These are phyloP conservation scores for Seira sanloemensis DNA, from an alignment of 2,888 invertebrate species.

Conservation along the genomic window DNA sequence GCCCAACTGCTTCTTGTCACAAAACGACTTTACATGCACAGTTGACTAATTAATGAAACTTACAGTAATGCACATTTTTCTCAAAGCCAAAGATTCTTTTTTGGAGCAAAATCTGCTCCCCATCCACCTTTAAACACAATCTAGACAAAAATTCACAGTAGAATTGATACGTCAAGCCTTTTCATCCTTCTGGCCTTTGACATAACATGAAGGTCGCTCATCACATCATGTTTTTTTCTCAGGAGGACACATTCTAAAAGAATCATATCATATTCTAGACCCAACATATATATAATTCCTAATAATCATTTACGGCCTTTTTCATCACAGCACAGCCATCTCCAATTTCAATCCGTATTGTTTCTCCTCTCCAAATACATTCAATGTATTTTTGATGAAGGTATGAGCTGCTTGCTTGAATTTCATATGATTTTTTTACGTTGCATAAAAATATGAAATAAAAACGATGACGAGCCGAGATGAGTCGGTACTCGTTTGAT, in stretches of 20 bases:
- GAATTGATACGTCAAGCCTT: background rate
- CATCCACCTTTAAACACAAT: too few relatives aligned
- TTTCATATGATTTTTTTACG: background rate
- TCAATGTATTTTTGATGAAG: background rate
- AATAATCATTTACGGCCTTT: background rate
- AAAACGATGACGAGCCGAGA: background rate
- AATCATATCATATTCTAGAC: background rate
- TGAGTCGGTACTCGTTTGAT: conserved; percentile 41
- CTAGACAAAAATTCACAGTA: background rate
- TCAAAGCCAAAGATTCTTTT: too few relatives aligned
- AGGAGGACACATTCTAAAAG: background rate
- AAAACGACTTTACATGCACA: too few relatives aligned
- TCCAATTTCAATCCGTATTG: background rate
- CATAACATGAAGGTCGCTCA: conserved; percentile 30
- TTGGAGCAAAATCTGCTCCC: too few relatives aligned
- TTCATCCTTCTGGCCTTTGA: conserved; percentile 4
- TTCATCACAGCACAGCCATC: background rate
- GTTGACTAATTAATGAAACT: too few relatives aligned
- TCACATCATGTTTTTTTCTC: background rate
- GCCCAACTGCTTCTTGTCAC: too few relatives aligned
- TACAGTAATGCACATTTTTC: too few relatives aligned
- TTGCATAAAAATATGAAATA: background rate
- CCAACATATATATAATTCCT: background rate
- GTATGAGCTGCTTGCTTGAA: background rate
- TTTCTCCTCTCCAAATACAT: background rate